These are phyloP conservation scores for Phrynocephalus vlangalii DNA, from an alignment of 2,797 vertebrate species.

Conservation along the genomic window DNA sequence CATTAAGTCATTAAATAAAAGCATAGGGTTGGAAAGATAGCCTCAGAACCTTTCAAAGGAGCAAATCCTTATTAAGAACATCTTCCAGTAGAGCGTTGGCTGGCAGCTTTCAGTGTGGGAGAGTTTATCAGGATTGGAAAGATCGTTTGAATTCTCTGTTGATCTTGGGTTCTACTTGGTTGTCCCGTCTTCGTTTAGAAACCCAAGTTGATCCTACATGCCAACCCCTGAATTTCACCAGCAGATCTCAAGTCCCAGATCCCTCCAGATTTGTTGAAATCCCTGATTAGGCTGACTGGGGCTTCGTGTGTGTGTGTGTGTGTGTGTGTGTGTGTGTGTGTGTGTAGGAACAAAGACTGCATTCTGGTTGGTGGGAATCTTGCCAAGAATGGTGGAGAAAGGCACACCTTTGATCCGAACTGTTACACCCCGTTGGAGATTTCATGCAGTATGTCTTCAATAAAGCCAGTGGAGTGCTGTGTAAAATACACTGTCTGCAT, in stretches of 20 bases:
- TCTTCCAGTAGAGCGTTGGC: not conserved
- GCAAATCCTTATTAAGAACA: not conserved
- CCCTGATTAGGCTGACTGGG: no score
- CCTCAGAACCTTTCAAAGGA: not conserved
- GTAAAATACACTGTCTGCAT: not conserved
- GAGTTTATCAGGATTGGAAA: no score
- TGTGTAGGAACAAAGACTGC: no score
- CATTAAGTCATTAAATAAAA: not conserved
- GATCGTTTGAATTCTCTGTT: no score
- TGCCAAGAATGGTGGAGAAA: no score
- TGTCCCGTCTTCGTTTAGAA: not conserved
- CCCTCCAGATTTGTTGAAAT: no score
- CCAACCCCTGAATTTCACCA: no score
- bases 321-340: no score
- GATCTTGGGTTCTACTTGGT: not conserved
- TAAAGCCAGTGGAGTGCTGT: not conserved
- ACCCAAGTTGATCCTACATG: no score
- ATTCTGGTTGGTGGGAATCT: no score
- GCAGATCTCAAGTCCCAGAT: no score
- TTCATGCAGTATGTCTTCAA: not conserved
- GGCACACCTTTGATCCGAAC: not conserved
- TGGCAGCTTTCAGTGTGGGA: not conserved
- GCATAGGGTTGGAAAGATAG: not conserved
- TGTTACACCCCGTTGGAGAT: not conserved
- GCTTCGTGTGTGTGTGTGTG: no score